Conservation (phyloP, 2,797 vertebrate genomes). For the Lophura swinhoii region DNA sequence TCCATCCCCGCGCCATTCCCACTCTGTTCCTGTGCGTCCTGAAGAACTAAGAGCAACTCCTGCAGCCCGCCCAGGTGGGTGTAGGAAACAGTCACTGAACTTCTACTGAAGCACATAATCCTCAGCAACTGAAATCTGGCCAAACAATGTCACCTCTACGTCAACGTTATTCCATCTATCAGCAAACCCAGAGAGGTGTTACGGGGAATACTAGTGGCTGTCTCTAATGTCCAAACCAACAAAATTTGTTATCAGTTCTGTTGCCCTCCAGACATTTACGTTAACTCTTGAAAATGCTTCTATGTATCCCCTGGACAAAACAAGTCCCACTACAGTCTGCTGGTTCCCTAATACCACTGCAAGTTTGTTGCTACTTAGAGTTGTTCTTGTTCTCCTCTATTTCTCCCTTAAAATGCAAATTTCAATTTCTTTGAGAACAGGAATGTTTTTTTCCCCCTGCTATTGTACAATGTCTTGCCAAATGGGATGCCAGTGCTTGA, state of each 20-base stretch:
- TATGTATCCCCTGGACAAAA: neutral
- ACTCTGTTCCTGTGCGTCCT: accelerated
- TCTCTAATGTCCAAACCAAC: neutral
- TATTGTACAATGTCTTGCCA: neutral
- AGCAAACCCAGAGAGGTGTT: neutral
- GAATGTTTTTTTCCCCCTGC: neutral
- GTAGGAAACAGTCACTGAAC: neutral
- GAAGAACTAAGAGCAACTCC: neutral
- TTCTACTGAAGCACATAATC: neutral
- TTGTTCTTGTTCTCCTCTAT: neutral
- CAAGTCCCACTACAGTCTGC: neutral
- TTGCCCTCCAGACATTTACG: neutral
- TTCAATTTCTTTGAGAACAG: conserved; percentile 5
- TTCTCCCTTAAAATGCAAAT: conserved; percentile 32
- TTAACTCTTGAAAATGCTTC: neutral
- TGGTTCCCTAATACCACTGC: neutral
- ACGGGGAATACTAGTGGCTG: neutral
- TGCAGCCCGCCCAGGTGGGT: neutral
- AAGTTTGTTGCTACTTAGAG: neutral
- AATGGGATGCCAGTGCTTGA: neutral
- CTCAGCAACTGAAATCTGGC: neutral
- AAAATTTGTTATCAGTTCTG: neutral
- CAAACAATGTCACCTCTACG: neutral
- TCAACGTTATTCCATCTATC: neutral
- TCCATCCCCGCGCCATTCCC: neutral